A percentile compares a stretch with the other conserved stretches of the same genome.
Conservation (phyloP, 2,888 invertebrate species). For the Cosmia trapezina region DNA sequence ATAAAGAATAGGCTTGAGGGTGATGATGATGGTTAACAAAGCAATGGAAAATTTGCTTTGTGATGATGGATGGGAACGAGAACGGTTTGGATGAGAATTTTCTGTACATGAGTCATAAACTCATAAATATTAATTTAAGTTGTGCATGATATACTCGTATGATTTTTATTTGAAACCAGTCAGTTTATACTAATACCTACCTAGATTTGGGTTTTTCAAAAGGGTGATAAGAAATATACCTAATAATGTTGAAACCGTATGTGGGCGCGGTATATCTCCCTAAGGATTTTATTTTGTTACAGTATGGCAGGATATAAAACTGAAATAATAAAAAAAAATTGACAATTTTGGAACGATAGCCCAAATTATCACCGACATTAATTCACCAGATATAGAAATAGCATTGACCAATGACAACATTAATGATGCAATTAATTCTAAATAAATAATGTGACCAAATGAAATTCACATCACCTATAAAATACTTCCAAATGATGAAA, state of each 20-base stretch:
- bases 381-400: background rate
- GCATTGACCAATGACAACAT: slow-evolving; percentile 1
- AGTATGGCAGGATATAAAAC: background rate
- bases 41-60: background rate
- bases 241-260: background rate
- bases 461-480: slow-evolving; percentile 2
- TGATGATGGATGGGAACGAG: background rate
- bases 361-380: background rate
- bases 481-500: slow-evolving; percentile 32
- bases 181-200: background rate
- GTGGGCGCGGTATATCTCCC: background rate
- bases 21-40: background rate
- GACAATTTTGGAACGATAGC: background rate
- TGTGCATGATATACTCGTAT: background rate
- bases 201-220: background rate
- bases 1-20: too few species aligned
- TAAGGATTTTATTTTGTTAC: too few species aligned
- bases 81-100: background rate
- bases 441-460: slow-evolving; percentile 8
- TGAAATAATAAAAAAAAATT: background rate
- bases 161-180: background rate
- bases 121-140: background rate
- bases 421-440: background rate
- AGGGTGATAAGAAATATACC: background rate
- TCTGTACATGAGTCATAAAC: background rate